A percentile compares a stretch with the other conserved stretches of the same genome.
Evolutionary conservation across 1,140 invertebrate genomes (phyloP).

Genomic region (Penaeus japonicus): DNA sequence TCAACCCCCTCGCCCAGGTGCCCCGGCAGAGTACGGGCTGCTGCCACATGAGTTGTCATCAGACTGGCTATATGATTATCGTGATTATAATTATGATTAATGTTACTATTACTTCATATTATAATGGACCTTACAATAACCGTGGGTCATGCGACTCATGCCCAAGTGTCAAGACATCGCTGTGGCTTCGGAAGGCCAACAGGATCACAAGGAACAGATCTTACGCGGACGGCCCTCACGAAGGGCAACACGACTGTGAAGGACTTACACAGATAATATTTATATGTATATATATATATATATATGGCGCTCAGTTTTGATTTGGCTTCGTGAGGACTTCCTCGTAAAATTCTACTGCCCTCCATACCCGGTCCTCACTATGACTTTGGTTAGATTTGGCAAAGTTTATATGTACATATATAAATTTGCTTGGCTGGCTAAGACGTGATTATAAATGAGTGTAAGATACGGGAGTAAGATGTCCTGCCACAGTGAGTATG

Average conservation of each 20-base stretch:
- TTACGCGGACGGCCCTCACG: constrained; percentile 53
- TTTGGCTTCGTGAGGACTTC: constrained; percentile 56
- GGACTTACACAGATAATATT: constrained; percentile 44
- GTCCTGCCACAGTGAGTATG: constrained; percentile 23
- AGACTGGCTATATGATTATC: constrained; percentile 59
- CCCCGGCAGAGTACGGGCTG: constrained; percentile 7
- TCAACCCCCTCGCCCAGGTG: background rate
- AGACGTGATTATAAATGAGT: background rate
- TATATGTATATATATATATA: background rate
- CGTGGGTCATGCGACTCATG: constrained; percentile 46
- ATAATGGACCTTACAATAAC: constrained; percentile 59
- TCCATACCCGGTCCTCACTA: constrained; percentile 38
- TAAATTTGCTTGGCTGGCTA: background rate
- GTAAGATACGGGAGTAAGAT: background rate
- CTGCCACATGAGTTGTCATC: constrained; percentile 52
- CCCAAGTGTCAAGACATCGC: constrained; percentile 49
- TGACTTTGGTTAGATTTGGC: constrained; percentile 3
- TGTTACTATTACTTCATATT: constrained; percentile 58
- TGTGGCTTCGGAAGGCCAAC: constrained; percentile 38
- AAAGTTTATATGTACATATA: constrained; percentile 26
- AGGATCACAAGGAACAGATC: constrained; percentile 56
- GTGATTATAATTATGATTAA: constrained; percentile 58
- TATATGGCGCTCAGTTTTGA: constrained; percentile 54
- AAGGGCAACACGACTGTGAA: constrained; percentile 44
- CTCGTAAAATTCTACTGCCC: constrained; percentile 54